Base-by-base conservation (phyloP, 2,888 invertebrate genomes). In the Megamerina dolium region DNA sequence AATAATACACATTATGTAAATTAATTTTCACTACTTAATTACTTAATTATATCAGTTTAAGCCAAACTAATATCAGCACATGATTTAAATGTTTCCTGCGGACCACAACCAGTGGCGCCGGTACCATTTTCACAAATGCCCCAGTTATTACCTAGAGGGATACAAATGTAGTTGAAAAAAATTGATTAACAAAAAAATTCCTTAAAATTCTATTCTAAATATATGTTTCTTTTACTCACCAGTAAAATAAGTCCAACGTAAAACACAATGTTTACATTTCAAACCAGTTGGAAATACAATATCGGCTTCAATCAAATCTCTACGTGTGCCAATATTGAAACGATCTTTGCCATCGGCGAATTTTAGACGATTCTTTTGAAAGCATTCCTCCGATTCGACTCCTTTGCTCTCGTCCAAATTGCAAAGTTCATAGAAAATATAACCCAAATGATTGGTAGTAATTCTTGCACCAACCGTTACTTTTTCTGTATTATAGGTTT, bases 211-310 rank as follows among this genome's bases (percentile, higher is more conserved):
- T n/a, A n/a, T n/a, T n/a, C n/a, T n/a, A n/a, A n/a, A n/a, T n/a
- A n/a, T n/a, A n/a, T n/a, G n/a, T n/a, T n/a, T n/a, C n/a, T n/a
- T n/a, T n/a, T n/a, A n/a, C 46, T 42, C 35, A 63, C 75, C 78
- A 14, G 71, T 65, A 2, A 58, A 58, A 50, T 77, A 79, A 26
- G 73, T 73, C 79, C 79, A 79, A 43, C 77, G 73, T 3, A 80
- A 55, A 1, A 77, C 75, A 53, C 79, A 78, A 32, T 75, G 75
- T 1, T 71, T 50, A 55, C 78, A 79, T n/a, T 57, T 69, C 13
- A 78, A 37, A 3, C 60, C 64, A 3, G 55, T 18, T 0, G 79
- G 79, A 10, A 78, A 60, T 14, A 56, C 26, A 5, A 69, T 47
- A 2, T 48, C 47, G 4, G 60, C 51, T 32, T 58, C 52, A 31